These are phyloP conservation scores for Trachelipus rathkii DNA, from an alignment of 1,140 invertebrate genomes.

Conservation along the genomic window DNA sequence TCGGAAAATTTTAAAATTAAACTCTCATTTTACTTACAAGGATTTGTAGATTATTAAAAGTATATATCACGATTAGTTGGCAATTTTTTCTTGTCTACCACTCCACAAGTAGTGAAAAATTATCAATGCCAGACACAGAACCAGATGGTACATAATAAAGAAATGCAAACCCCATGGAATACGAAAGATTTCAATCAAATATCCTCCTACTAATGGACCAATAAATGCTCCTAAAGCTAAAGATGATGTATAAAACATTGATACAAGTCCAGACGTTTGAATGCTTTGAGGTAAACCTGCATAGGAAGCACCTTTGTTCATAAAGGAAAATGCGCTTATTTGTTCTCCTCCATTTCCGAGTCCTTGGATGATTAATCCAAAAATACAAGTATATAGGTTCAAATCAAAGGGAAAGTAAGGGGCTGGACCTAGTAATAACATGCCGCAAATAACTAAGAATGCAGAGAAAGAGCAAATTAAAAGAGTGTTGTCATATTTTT, in stretches of 20 bases:
- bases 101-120: neutral
- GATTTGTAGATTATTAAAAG: no score
- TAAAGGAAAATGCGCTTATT: constrained; percentile 76
- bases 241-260: constrained; percentile 77
- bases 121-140: neutral
- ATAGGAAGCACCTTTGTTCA: constrained; percentile 64
- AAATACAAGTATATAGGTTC: constrained; percentile 52
- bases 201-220: constrained; percentile 70
- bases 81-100: no score
- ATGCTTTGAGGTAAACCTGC: constrained; percentile 72
- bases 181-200: constrained; percentile 67
- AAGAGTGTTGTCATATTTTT: constrained; percentile 63
- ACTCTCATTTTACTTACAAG: no score
- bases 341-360: constrained; percentile 73
- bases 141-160: neutral
- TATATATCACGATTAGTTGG: no score
- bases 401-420: constrained; percentile 37
- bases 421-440: constrained; percentile 65
- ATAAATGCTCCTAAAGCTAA: constrained; percentile 81
- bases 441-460: constrained; percentile 61
- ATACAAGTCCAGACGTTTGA: constrained; percentile 76
- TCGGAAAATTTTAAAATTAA: no score
- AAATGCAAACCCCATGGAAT: constrained; percentile 58
- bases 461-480: constrained; percentile 64
- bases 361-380: constrained; percentile 69